phyloP scores from a whole-genome alignment of 2,888 invertebrate genomes.

The Gibbula magus region DNA sequence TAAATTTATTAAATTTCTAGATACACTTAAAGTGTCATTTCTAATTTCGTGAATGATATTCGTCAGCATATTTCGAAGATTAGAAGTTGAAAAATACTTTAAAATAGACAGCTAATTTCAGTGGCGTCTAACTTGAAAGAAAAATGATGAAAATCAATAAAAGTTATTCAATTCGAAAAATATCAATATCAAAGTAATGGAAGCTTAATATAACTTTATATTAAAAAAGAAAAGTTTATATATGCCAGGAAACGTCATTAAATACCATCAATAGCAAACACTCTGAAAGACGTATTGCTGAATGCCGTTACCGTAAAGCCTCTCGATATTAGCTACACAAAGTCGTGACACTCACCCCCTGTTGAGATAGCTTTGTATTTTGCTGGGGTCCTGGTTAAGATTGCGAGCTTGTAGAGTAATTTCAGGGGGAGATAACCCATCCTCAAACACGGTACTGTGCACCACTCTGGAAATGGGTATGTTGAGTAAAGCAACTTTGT shows the following conservation, averaged over 20 bases:
- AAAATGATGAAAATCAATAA: background rate
- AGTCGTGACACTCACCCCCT: slow-evolving; percentile 19
- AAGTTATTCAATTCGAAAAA: background rate
- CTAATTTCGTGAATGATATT: too few species aligned
- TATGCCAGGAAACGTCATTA: background rate
- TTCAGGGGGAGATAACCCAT: background rate
- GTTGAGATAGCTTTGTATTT: slow-evolving; percentile 38
- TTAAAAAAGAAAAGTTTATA: too few species aligned
- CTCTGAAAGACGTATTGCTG: background rate
- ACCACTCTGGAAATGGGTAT: background rate
- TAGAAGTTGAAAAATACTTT: background rate
- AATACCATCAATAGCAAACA: background rate
- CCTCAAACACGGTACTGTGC: slow-evolving; percentile 17
- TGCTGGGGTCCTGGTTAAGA: slow-evolving; percentile 3
- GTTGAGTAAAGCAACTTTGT: too few species aligned
- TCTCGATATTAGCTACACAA: background rate
- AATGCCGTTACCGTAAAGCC: background rate
- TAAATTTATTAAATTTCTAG: too few species aligned
- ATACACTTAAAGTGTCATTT: too few species aligned
- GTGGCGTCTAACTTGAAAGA: too few species aligned
- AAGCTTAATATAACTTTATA: background rate
- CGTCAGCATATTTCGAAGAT: background rate
- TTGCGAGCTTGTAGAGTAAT: background rate
- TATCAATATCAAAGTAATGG: background rate
- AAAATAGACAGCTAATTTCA: too few species aligned